Evolutionary conservation across 1,140 invertebrate species (phyloP), one percentile per base, ranked within the genome.

Genomic region (Leguminivora glycinivorella): DNA sequence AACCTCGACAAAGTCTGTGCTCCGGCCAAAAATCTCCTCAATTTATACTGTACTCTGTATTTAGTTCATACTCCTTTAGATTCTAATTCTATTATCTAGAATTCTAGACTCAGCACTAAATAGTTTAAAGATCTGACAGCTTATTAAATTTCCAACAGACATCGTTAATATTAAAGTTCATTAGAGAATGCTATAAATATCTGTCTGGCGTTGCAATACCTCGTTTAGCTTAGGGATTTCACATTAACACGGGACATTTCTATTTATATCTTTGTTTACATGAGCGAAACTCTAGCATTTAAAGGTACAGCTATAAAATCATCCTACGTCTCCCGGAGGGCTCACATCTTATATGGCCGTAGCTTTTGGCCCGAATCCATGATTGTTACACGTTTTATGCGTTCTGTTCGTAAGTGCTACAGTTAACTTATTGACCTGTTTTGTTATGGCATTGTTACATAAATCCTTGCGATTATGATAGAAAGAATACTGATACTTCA

Each of bases 221-320:
- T 63, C 22, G 14, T 19, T n/a, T n/a, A 26, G 12, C 26, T 63
- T 3, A n/a, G 58, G 14, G 26, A 63, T 31, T 60, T 29, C 26
- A 63, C 58, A 29, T 63, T 17, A 2, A n/a, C 58, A 31, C 25
- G 19, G 12, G 56, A 56, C 10, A 12, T 19, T 31, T 63, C 58
- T 63, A 63, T 63, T 63, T 31, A 29, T 31, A 34, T 1, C 14
- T 29, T 63, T 63, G 58, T 63, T 63, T 63, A 63, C 26, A 34
- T 34, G 26, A 31, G 26, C n/a, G n/a, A 17, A 6, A 29, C 10
- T 5, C 2, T 31, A 63, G 58, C 19, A 63, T 63, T 63, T 63
- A 63, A 63, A 60, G 29, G 25, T 4, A n/a, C 1, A n/a, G 29
- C 22, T 29, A 17, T 14, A 31, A 29, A 29, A 63, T 63, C 58